Conservation (phyloP, 2,113 vertebrate genomes). For the Mellivora capensis region DNA sequence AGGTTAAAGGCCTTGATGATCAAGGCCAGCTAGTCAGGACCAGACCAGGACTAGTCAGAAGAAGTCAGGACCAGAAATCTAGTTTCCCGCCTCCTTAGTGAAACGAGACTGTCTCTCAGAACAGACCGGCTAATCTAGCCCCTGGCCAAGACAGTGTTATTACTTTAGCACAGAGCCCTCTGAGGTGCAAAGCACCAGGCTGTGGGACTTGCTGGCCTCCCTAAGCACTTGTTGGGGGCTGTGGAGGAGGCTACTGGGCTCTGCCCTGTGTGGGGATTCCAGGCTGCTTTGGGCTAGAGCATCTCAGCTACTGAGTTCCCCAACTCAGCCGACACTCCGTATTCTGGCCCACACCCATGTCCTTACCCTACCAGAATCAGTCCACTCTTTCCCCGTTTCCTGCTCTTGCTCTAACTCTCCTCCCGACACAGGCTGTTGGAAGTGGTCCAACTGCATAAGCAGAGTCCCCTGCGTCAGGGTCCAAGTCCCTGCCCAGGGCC, state of each 20-base stretch:
- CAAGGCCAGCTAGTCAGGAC: neutral
- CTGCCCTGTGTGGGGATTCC: neutral
- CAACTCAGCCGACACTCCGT: fast-evolving
- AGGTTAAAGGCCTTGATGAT: neutral
- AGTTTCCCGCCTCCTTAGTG: neutral
- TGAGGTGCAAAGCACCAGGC: neutral
- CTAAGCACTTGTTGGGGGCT: neutral
- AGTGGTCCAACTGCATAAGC: neutral
- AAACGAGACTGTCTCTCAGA: neutral
- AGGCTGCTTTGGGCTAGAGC: neutral
- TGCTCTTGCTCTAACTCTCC: neutral
- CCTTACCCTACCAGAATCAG: neutral
- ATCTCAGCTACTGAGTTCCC: neutral
- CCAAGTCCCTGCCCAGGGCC: neutral
- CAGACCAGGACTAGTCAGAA: no score
- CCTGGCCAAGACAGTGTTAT: neutral
- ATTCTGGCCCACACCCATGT: neutral
- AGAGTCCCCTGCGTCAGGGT: neutral
- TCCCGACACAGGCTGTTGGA: neutral
- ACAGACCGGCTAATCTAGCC: neutral
- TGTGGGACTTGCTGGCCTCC: neutral
- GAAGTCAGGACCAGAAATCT: neutral
- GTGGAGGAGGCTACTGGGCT: fast-evolving
- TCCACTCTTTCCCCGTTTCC: neutral
- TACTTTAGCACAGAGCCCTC: neutral